phyloP scores from a whole-genome alignment of 2,888 invertebrate genomes.

The Nycteola revayana region DNA sequence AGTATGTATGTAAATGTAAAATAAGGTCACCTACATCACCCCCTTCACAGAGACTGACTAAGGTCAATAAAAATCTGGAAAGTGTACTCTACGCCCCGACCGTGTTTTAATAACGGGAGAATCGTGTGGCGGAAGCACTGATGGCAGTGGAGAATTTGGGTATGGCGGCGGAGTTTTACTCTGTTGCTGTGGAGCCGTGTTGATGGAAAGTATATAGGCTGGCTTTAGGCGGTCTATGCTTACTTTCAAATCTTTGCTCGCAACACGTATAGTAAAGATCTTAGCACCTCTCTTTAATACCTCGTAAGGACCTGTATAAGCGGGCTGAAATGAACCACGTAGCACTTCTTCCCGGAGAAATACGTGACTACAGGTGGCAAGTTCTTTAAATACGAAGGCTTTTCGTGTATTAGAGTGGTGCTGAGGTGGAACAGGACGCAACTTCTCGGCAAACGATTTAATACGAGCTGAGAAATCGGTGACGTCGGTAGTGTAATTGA shows the following conservation, averaged over 20 bases:
- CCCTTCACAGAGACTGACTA: slow-evolving; percentile 6
- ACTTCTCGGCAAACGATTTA: slow-evolving; percentile 7
- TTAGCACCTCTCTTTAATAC: slow-evolving; percentile 26
- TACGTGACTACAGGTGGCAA: slow-evolving; percentile 21
- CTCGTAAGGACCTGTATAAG: slow-evolving; percentile 33
- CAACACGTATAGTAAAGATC: slow-evolving; percentile 20
- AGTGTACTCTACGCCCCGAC: slow-evolving; percentile 1
- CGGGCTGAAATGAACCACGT: slow-evolving; percentile 26
- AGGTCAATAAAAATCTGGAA: slow-evolving; percentile 5
- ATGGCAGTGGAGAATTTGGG: background rate
- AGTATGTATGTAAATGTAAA: background rate
- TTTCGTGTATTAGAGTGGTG: slow-evolving; percentile 13
- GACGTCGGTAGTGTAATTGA: slow-evolving; percentile 6
- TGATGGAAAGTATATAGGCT: slow-evolving; percentile 1
- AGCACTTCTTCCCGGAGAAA: slow-evolving; percentile 29
- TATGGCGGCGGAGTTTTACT: no score
- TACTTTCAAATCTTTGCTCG: slow-evolving; percentile 1
- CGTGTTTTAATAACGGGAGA: background rate
- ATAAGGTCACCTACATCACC: slow-evolving; percentile 6
- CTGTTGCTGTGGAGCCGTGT: background rate
- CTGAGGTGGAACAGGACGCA: slow-evolving; percentile 20
- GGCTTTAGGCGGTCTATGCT: slow-evolving; percentile 6
- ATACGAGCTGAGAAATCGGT: slow-evolving; percentile 22
- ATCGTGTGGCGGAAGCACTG: background rate
- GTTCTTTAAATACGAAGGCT: slow-evolving; percentile 32